Conservation (phyloP, 2,797 vertebrate species). For the Poecilia picta region DNA sequence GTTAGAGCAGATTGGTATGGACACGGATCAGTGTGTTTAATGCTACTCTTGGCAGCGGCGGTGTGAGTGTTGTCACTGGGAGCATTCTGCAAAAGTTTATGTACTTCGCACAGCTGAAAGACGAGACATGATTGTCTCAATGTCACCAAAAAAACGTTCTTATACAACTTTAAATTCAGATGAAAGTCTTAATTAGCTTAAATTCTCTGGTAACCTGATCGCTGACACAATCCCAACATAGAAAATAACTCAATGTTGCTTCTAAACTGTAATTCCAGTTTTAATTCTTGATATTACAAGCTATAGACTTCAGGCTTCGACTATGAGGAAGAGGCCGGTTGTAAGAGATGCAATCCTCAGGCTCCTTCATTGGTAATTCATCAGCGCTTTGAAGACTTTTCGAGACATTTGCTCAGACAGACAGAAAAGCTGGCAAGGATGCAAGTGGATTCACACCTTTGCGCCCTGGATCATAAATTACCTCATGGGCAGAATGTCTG, state of each 20-base stretch:
- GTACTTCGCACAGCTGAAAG: neutral
- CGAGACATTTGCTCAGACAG: neutral
- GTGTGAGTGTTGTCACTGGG: neutral
- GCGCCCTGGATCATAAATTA: conserved; percentile 15
- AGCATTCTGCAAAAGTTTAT: neutral
- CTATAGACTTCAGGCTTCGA: neutral
- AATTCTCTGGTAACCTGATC: neutral
- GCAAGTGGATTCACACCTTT: conserved; percentile 11
- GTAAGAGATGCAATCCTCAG: neutral
- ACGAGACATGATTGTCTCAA: neutral
- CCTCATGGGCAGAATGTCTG: conserved; percentile 11
- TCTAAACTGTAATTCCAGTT: neutral
- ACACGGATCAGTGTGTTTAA: neutral
- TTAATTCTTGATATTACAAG: neutral
- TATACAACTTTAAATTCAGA: neutral
- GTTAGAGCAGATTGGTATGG: neutral
- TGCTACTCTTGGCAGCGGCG: neutral
- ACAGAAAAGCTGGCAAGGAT: conserved; percentile 9
- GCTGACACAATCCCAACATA: neutral
- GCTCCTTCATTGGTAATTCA: conserved; percentile 8
- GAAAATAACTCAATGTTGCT: neutral
- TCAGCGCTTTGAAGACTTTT: conserved; percentile 3
- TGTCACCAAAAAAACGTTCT: neutral
- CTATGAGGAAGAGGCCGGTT: neutral
- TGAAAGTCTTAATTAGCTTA: neutral